These are phyloP conservation scores for Meghimatium bilineatum DNA, from an alignment of 2,888 invertebrate genomes.

Conservation along the genomic window DNA sequence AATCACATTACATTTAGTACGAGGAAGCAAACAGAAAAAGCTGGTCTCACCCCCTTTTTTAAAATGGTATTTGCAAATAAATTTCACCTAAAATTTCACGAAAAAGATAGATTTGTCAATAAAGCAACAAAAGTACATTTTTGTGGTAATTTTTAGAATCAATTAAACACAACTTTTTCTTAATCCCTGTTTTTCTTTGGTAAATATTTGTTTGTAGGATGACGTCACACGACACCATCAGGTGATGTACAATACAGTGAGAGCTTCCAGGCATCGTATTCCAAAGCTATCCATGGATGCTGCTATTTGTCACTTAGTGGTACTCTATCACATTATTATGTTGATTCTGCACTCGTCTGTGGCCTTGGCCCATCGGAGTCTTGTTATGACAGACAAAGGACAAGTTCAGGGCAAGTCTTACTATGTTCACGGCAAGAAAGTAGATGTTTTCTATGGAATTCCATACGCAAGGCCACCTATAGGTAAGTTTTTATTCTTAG, in stretches of 20 bases:
- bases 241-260: not conserved
- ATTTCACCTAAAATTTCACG: too few species aligned
- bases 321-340: slow-evolving; percentile 10
- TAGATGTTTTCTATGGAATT: slow-evolving; percentile 74
- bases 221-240: not conserved
- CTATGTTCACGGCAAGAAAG: slow-evolving; percentile 56
- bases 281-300: slow-evolving; percentile 12
- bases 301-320: not conserved
- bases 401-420: slow-evolving; percentile 59
- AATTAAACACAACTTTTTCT: not conserved
- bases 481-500: slow-evolving; percentile 76
- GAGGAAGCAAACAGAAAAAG: too few species aligned
- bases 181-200: not conserved
- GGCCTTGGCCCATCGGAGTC: slow-evolving; percentile 51
- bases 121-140: too few species aligned
- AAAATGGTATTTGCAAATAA: too few species aligned
- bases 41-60: too few species aligned
- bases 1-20: too few species aligned
- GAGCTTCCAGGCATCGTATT: not conserved
- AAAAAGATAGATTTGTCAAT: too few species aligned
- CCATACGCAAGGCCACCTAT: slow-evolving; percentile 80
- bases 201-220: not conserved
- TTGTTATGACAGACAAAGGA: slow-evolving; percentile 63
- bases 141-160: too few species aligned
- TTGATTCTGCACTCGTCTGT: slow-evolving; percentile 3